Conservation (phyloP, 92 coral and sea anemone species). For the Phenganax marumi region DNA sequence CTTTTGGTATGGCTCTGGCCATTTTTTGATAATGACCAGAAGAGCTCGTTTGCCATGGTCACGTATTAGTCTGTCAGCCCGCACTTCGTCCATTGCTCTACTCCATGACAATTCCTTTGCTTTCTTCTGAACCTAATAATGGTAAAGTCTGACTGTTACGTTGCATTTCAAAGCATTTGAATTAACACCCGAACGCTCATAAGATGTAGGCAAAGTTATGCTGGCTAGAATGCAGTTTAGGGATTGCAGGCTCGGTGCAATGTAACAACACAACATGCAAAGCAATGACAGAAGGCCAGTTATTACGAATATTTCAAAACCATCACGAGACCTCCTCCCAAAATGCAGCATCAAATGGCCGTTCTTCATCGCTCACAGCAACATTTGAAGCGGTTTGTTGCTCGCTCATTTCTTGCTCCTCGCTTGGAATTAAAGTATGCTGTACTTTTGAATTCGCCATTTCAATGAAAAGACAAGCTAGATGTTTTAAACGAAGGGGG, state of each 20-base stretch:
- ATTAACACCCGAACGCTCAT: background rate
- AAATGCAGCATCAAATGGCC: constrained; percentile 76
- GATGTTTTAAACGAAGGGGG: background rate
- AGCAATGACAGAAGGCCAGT: too few species aligned
- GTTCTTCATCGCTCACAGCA: constrained; percentile 33
- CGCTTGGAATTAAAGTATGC: constrained; percentile 1
- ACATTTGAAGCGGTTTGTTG: background rate
- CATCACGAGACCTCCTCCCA: constrained; percentile 71
- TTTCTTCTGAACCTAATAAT: constrained; percentile 68
- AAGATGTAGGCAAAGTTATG: background rate
- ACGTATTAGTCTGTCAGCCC: constrained; percentile 66
- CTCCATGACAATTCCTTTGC: constrained; percentile 67
- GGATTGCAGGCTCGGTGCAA: too few species aligned
- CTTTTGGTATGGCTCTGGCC: constrained; percentile 73
- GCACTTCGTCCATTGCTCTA: constrained; percentile 88
- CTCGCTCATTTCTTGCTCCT: constrained; percentile 1
- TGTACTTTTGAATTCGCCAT: background rate
- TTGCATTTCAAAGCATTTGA: too few species aligned
- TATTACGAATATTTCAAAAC: too few species aligned
- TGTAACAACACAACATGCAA: too few species aligned
- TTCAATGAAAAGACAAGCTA: background rate
- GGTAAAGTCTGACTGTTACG: too few species aligned
- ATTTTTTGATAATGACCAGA: constrained; percentile 69
- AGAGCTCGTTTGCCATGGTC: constrained; percentile 56
- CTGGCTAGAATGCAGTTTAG: too few species aligned